Percentiles rank a stretch among this genome's conserved stretches.
Evolutionary conservation across 2,797 vertebrate genomes (phyloP).

Genomic region (Takifugu ocellatus): DNA sequence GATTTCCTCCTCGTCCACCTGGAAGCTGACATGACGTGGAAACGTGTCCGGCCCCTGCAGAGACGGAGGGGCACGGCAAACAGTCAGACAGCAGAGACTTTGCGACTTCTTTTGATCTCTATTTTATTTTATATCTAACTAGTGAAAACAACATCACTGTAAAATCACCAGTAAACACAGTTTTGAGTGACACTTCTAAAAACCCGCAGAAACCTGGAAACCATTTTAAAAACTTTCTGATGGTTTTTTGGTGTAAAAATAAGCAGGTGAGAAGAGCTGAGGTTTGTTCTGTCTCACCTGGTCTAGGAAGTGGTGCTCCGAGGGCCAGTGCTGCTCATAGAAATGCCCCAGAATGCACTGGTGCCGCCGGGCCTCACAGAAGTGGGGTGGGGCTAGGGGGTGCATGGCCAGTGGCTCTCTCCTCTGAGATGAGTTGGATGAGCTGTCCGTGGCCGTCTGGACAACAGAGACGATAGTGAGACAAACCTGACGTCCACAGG

Average conservation of each 20-base stretch:
- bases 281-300: slow-evolving; percentile 72
- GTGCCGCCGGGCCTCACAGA: slow-evolving; percentile 85
- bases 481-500: not conserved
- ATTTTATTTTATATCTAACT: too few species aligned
- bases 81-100: too few species aligned
- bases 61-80: not conserved
- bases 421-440: slow-evolving; percentile 95
- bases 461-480: not conserved
- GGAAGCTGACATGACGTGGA: slow-evolving; percentile 85
- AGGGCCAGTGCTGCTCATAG: slow-evolving; percentile 80
- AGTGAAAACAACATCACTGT: too few species aligned
- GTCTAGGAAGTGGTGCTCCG: slow-evolving; percentile 86
- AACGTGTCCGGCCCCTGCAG: slow-evolving; percentile 80
- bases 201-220: too few species aligned
- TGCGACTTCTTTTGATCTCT: too few species aligned
- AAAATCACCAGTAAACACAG: too few species aligned
- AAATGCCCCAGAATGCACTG: slow-evolving; percentile 86
- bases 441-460: slow-evolving; percentile 95
- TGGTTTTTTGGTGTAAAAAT: too few species aligned
- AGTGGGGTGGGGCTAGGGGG: slow-evolving; percentile 79
- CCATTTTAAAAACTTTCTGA: too few species aligned
- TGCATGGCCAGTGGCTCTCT: slow-evolving; percentile 78
- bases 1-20: slow-evolving; percentile 87
- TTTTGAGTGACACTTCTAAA: too few species aligned
- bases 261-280: too few species aligned